Evolutionary conservation across 2,797 vertebrate genomes (phyloP).

Genomic region (Novumbra hubbsi): DNA sequence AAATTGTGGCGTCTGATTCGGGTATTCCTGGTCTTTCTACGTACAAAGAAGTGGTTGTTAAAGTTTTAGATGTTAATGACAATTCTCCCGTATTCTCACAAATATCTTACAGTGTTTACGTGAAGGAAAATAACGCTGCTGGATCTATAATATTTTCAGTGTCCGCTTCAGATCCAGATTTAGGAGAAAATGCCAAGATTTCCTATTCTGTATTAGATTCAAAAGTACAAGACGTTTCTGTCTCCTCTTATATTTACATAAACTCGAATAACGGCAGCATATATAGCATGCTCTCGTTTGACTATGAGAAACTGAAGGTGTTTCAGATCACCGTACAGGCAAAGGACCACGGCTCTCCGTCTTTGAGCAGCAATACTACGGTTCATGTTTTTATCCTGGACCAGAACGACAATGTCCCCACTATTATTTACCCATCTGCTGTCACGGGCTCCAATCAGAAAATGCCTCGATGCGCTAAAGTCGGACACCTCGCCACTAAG

Average conservation of each 20-base stretch:
- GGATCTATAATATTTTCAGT: conserved; percentile 57
- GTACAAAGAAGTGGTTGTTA: conserved; percentile 44
- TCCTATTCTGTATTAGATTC: conserved; percentile 60
- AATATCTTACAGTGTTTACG: conserved; percentile 49
- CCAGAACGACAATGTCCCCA: conserved; percentile 54
- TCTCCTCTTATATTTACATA: conserved; percentile 43
- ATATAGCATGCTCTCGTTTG: conserved; percentile 59
- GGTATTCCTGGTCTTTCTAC: conserved; percentile 48
- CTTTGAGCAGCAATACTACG: conserved; percentile 38
- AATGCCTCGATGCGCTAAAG: conserved; percentile 60
- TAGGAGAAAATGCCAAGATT: conserved; percentile 54
- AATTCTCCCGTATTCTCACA: conserved; percentile 62
- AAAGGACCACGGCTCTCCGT: conserved; percentile 42
- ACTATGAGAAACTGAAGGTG: conserved; percentile 54
- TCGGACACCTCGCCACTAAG: conserved; percentile 71
- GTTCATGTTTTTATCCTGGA: conserved; percentile 53
- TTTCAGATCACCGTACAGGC: conserved; percentile 45
- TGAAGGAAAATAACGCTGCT: conserved; percentile 56
- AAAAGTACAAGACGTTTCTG: conserved; percentile 19
- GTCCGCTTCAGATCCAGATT: conserved; percentile 54
- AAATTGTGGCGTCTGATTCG: conserved; percentile 52
- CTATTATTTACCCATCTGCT: conserved; percentile 46
- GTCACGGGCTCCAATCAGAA: conserved; percentile 47
- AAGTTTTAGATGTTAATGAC: conserved; percentile 66
- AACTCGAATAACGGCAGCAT: conserved; percentile 52